phyloP scores from a whole-genome alignment of 2,888 invertebrate species.

The Cryptosula pallasiana region DNA sequence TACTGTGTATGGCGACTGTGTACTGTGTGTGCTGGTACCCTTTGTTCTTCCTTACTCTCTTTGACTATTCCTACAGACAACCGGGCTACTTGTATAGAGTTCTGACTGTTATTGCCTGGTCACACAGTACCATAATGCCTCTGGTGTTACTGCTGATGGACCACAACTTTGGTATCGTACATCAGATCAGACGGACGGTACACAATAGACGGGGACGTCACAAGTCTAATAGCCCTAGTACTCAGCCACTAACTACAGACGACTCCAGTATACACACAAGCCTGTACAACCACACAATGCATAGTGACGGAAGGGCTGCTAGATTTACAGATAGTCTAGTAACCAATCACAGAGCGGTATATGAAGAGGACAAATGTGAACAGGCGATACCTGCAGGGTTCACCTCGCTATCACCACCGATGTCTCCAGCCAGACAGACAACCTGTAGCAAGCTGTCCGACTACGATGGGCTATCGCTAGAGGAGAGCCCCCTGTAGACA shows the following conservation, averaged over 20 bases:
- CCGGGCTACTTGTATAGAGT: slow-evolving; percentile 50
- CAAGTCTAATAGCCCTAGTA: not conserved
- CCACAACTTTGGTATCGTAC: slow-evolving; percentile 28
- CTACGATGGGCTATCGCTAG: slow-evolving; percentile 12
- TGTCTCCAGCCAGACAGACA: not conserved
- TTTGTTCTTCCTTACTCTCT: slow-evolving; percentile 46
- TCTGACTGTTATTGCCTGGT: slow-evolving; percentile 52
- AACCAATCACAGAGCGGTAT: not conserved
- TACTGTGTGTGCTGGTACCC: slow-evolving; percentile 53
- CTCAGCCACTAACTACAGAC: not conserved
- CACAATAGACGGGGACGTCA: not conserved
- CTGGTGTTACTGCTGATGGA: slow-evolving; percentile 49
- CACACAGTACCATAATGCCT: slow-evolving; percentile 49
- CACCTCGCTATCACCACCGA: not conserved
- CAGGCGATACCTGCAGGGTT: not conserved
- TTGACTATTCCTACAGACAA: slow-evolving; percentile 46
- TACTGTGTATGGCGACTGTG: slow-evolving; percentile 42
- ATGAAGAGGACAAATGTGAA: not conserved
- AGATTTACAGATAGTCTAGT: not conserved
- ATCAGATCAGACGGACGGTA: not conserved
- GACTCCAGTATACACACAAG: slow-evolving; percentile 11
- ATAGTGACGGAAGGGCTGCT: not conserved
- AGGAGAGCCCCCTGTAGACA: slow-evolving; percentile 8
- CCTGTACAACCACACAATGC: slow-evolving; percentile 17
- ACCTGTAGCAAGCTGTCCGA: not conserved